These are phyloP conservation scores for Heliopora coerulea DNA, from an alignment of 92 coral and sea anemone genomes.

Conservation along the genomic window DNA sequence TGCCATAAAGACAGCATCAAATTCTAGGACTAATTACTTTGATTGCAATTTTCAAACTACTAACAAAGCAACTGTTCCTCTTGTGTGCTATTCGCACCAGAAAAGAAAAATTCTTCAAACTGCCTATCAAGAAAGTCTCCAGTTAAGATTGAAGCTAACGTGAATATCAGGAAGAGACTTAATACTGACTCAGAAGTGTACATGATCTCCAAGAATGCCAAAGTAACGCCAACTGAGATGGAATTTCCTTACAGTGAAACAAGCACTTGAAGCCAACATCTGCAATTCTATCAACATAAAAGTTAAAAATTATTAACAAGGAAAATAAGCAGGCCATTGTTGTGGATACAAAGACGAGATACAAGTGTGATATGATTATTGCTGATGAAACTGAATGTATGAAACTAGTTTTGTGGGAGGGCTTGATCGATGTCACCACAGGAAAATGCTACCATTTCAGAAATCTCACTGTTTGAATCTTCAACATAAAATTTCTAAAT, in stretches of 20 bases:
- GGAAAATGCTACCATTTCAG: constrained; percentile 56
- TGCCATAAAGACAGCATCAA: constrained; percentile 40
- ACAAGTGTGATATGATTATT: neutral
- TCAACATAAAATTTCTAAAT: constrained; percentile 33
- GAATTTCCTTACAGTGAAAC: constrained; percentile 56
- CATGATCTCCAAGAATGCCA: constrained; percentile 60
- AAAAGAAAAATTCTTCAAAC: constrained; percentile 25
- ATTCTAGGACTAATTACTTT: constrained; percentile 43
- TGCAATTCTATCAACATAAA: constrained; percentile 54
- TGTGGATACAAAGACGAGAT: neutral
- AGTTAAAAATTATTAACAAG: constrained; percentile 57
- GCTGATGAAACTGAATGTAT: neutral
- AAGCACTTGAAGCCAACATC: constrained; percentile 55
- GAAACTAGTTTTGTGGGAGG: constrained; percentile 14
- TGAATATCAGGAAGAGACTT: constrained; percentile 47
- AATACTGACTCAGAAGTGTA: constrained; percentile 52
- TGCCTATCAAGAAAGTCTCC: constrained; percentile 45
- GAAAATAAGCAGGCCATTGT: neutral
- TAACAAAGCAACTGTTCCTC: constrained; percentile 31
- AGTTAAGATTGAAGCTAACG: constrained; percentile 40
- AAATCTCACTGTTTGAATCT: constrained; percentile 15
- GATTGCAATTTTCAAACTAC: constrained; percentile 44
- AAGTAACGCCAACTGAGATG: constrained; percentile 51
- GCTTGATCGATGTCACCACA: constrained; percentile 52
- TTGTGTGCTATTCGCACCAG: constrained; percentile 42